These are phyloP conservation scores for Gerris lacustris DNA, from an alignment of 2,888 invertebrate species.

Conservation along the genomic window DNA sequence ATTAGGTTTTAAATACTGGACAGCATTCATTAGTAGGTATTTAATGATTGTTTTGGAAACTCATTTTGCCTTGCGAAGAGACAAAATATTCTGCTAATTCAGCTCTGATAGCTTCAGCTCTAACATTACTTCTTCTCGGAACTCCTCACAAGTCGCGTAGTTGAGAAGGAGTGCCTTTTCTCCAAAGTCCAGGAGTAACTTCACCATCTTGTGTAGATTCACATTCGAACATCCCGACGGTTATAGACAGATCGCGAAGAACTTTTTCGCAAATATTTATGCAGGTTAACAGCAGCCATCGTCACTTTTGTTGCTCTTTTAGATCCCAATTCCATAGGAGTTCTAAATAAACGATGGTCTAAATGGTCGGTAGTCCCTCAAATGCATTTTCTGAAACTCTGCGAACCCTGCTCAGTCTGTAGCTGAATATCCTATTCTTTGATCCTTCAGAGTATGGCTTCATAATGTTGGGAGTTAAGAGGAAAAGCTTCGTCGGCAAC, in stretches of 20 bases:
- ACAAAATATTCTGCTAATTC: no score
- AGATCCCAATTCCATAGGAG: slow-evolving; percentile 25
- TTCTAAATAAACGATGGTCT: slow-evolving; percentile 28
- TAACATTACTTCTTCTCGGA: slow-evolving; percentile 19
- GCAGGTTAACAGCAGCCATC: slow-evolving; percentile 27
- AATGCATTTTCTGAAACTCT: slow-evolving; percentile 29
- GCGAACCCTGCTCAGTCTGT: slow-evolving; percentile 27
- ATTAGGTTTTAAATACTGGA: no score
- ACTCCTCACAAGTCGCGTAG: slow-evolving; percentile 8
- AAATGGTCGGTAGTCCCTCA: slow-evolving; percentile 26
- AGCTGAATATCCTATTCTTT: slow-evolving; percentile 26
- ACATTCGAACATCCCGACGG: slow-evolving; percentile 23
- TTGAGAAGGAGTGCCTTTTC: slow-evolving; percentile 10
- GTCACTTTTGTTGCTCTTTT: slow-evolving; percentile 27
- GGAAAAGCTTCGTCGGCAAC: slow-evolving; percentile 30
- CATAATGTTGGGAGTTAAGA: slow-evolving; percentile 24
- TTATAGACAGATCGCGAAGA: slow-evolving; percentile 21
- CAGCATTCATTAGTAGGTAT: no score
- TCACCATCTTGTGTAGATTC: slow-evolving; percentile 19
- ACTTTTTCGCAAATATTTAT: slow-evolving; percentile 29
- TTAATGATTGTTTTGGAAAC: no score
- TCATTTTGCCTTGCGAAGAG: no score
- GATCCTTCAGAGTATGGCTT: slow-evolving; percentile 25
- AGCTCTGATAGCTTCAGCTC: slow-evolving; percentile 21
- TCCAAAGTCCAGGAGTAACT: slow-evolving; percentile 19